Conservation (phyloP, 35 echinoderm and acorn worm species). For the Ophioderma brevispina region DNA sequence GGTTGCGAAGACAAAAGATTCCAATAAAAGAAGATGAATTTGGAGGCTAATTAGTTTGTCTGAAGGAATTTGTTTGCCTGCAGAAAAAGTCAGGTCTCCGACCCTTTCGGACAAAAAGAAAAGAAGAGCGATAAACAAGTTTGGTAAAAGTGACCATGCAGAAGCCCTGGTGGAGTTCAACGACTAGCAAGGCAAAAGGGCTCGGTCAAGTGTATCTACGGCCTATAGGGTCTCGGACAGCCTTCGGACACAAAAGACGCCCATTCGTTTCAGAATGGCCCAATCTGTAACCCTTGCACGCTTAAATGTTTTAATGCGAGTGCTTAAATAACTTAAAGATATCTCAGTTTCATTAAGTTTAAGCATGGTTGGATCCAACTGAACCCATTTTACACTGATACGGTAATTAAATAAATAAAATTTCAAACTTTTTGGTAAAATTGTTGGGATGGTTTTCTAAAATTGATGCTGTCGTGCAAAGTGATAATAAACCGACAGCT, state of each 20-base stretch:
- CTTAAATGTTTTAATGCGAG: not conserved
- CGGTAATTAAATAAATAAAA: not conserved
- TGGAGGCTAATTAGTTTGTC: conserved; percentile 1
- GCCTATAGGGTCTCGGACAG: not conserved
- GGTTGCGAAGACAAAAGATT: not conserved
- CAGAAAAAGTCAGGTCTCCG: not conserved
- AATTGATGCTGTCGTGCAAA: too few relatives aligned
- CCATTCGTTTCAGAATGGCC: not conserved
- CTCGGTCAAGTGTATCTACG: not conserved
- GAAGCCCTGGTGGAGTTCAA: not conserved
- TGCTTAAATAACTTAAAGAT: not conserved
- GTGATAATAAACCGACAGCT: too few relatives aligned
- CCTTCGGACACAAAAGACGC: not conserved
- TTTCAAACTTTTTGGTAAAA: not conserved
- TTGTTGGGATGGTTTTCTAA: not conserved
- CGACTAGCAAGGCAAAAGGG: not conserved
- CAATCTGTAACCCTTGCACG: not conserved
- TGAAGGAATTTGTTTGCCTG: not conserved
- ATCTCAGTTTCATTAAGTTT: not conserved
- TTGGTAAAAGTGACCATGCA: not conserved
- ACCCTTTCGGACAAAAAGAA: not conserved
- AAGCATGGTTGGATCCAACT: not conserved
- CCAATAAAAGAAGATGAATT: not conserved
- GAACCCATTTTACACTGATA: too few relatives aligned
- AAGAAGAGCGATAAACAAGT: not conserved